These are phyloP conservation scores for Carduelis carduelis DNA, from an alignment of 2,797 vertebrate genomes.

Conservation along the genomic window DNA sequence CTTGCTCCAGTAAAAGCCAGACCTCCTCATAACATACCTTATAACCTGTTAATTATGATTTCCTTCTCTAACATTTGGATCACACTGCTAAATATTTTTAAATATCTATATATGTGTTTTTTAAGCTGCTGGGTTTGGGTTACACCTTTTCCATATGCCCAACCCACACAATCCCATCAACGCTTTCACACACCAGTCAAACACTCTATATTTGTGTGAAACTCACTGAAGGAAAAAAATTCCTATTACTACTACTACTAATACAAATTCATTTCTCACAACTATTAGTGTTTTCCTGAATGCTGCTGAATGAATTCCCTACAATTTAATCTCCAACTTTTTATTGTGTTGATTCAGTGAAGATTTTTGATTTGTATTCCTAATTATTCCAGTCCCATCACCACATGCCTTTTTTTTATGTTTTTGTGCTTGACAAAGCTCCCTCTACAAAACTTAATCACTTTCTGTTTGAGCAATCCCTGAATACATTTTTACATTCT, in stretches of 20 bases:
- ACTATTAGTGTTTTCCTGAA: slow-evolving; percentile 55
- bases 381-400: slow-evolving; percentile 2
- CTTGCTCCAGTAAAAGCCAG: slow-evolving; percentile 32
- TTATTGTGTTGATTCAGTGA: background rate
- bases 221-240: slow-evolving; percentile 60
- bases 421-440: slow-evolving; percentile 12
- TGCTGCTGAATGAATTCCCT: slow-evolving; percentile 20
- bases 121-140: slow-evolving; percentile 68
- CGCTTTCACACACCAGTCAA: slow-evolving; percentile 67
- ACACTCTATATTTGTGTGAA: slow-evolving; percentile 70
- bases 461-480: slow-evolving; percentile 34
- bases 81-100: slow-evolving; percentile 53
- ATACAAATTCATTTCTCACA: slow-evolving; percentile 65
- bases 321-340: background rate
- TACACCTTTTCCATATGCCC: slow-evolving; percentile 68
- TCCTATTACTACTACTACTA: slow-evolving; percentile 63
- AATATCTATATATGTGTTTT: slow-evolving; percentile 68
- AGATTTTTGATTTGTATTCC: slow-evolving; percentile 36
- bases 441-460: slow-evolving; percentile 47
- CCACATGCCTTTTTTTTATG: background rate
- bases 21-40: slow-evolving; percentile 54
- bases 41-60: slow-evolving; percentile 64
- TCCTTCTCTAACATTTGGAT: slow-evolving; percentile 62
- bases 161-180: slow-evolving; percentile 66
- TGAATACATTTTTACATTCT: slow-evolving; percentile 51